Evolutionary conservation across 2,888 invertebrate genomes (phyloP).

Genomic region (Chrysopilus asiliformis): DNA sequence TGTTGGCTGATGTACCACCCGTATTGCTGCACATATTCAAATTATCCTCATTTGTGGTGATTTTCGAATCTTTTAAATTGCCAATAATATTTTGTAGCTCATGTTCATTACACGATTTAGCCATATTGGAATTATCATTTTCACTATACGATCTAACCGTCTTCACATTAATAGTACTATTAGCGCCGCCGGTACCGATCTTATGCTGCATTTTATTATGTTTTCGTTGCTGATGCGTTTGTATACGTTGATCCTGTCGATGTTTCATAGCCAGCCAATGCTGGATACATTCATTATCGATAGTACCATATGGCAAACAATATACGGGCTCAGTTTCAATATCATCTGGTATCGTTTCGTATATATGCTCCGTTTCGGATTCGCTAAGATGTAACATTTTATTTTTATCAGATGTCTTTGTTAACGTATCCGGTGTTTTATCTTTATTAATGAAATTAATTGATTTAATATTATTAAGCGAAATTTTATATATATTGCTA

Average conservation of each 20-base stretch:
- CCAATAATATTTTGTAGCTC: no score
- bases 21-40: no score
- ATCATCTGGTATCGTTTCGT: conserved; percentile 52
- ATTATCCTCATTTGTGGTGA: no score
- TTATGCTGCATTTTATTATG: conserved; percentile 22
- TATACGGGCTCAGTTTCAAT: conserved; percentile 47
- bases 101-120: no score
- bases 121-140: no score
- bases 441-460: not conserved
- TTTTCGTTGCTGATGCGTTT: conserved; percentile 14
- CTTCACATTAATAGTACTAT: not conserved
- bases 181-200: conserved; percentile 8
- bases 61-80: no score
- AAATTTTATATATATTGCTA: conserved; percentile 14
- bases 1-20: no score
- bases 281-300: conserved; percentile 24
- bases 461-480: conserved; percentile 5
- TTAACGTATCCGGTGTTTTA: not conserved
- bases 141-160: no score
- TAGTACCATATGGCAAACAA: conserved; percentile 46
- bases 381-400: conserved; percentile 21
- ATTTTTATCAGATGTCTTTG: not conserved
- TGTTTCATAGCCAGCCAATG: conserved; percentile 29
- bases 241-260: conserved; percentile 6
- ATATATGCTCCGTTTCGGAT: conserved; percentile 48